phyloP scores from a whole-genome alignment of 1,140 invertebrate genomes.

The Listronotus bonariensis region DNA sequence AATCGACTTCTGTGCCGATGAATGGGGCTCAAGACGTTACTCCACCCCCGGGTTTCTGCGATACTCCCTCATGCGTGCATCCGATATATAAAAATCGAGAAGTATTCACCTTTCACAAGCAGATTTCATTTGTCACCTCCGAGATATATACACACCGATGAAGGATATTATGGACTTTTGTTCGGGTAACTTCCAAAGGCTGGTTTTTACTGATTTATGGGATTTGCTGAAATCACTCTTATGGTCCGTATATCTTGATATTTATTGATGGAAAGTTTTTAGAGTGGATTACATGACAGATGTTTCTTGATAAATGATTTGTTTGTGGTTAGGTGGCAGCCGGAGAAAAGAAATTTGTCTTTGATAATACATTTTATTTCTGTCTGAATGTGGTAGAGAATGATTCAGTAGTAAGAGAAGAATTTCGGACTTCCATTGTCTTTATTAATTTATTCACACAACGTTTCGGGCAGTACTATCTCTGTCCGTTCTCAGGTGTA shows the following conservation, averaged over 20 bases:
- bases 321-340: conserved; percentile 14
- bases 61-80: conserved; percentile 37
- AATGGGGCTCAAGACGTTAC: conserved; percentile 38
- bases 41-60: conserved; percentile 31
- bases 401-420: too few relatives aligned
- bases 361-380: too few relatives aligned
- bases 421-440: too few relatives aligned
- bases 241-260: conserved; percentile 18
- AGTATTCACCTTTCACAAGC: conserved; percentile 55
- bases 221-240: conserved; percentile 16
- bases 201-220: conserved; percentile 39
- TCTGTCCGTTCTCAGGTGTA: too few relatives aligned
- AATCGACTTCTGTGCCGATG: conserved; percentile 28
- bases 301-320: conserved; percentile 21
- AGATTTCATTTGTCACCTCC: conserved; percentile 55
- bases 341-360: too few relatives aligned
- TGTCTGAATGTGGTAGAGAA: too few relatives aligned
- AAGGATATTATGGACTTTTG: conserved; percentile 38
- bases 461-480: too few relatives aligned
- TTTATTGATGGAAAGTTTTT: conserved; percentile 22
- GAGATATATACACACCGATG: conserved; percentile 32
- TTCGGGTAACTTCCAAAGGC: conserved; percentile 20
- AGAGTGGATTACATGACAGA: conserved; percentile 3
- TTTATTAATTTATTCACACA: too few relatives aligned
- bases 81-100: conserved; percentile 53